Evolutionary conservation across 2,888 invertebrate genomes (phyloP).

Genomic region (Lymantria monacha): DNA sequence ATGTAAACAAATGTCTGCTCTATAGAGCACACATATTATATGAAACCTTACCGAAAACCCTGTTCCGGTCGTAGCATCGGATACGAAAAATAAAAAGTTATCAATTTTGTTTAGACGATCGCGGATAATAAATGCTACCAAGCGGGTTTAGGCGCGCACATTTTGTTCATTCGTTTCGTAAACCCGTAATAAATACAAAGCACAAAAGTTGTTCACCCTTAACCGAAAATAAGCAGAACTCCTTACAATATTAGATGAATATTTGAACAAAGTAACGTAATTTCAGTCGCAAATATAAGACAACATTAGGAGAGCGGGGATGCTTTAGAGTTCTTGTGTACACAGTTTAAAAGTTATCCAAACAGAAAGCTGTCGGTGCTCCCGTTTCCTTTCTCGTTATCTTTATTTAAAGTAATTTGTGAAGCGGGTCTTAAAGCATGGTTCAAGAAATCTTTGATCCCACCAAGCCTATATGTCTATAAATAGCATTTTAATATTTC

Average conservation of each 20-base stretch:
- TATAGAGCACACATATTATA: neutral
- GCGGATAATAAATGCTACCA: neutral
- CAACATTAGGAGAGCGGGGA: slow-evolving; percentile 2
- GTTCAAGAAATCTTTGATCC: slow-evolving; percentile 27
- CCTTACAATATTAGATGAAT: slow-evolving; percentile 1
- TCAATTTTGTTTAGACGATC: neutral
- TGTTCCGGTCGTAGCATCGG: neutral
- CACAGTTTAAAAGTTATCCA: slow-evolving; percentile 18
- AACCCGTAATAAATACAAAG: neutral
- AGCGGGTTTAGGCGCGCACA: neutral
- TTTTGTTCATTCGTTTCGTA: neutral
- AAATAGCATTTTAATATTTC: too few species aligned
- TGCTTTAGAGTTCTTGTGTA: slow-evolving; percentile 10
- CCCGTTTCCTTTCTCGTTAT: slow-evolving; percentile 39
- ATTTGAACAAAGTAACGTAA: slow-evolving; percentile 7
- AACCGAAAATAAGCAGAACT: slow-evolving; percentile 19
- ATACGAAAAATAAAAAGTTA: neutral
- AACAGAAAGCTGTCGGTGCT: slow-evolving; percentile 24
- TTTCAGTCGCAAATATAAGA: slow-evolving; percentile 2
- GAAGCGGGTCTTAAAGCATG: slow-evolving; percentile 16
- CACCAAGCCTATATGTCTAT: neutral
- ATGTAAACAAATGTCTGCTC: too few species aligned
- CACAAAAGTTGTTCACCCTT: neutral
- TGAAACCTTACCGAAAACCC: neutral
- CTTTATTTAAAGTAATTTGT: slow-evolving; percentile 45